Evolutionary conservation across 2,888 invertebrate genomes (phyloP).

Genomic region (Pycnomerus fuliginosus): DNA sequence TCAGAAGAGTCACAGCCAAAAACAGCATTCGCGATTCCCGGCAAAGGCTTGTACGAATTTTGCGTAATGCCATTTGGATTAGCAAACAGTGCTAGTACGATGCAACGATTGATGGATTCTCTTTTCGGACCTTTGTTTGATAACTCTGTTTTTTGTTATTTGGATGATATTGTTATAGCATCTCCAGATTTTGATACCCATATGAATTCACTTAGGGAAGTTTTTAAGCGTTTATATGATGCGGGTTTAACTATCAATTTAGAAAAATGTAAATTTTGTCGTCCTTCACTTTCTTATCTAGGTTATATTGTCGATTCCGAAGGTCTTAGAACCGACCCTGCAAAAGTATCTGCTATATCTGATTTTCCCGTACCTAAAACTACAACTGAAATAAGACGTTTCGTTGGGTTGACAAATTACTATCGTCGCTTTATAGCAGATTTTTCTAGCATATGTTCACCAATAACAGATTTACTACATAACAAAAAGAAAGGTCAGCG

Average conservation of each 20-base stretch:
- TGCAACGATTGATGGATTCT: slow-evolving; percentile 17
- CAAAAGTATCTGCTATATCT: neutral
- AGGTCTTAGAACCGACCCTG: too few relatives aligned
- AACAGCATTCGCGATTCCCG: slow-evolving; percentile 39
- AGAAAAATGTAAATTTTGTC: too few relatives aligned
- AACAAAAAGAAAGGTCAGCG: too few relatives aligned
- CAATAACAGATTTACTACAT: neutral
- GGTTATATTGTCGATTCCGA: too few relatives aligned
- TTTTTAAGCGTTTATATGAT: neutral
- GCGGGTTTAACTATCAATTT: too few relatives aligned
- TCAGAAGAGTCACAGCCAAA: slow-evolving; percentile 29
- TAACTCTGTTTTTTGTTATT: slow-evolving; percentile 21
- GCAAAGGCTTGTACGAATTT: slow-evolving; percentile 36
- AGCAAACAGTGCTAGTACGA: slow-evolving; percentile 7
- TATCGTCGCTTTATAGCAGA: neutral
- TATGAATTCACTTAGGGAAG: neutral
- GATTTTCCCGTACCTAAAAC: neutral
- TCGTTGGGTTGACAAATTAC: neutral
- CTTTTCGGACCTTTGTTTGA: slow-evolving; percentile 18
- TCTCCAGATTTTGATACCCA: slow-evolving; percentile 22
- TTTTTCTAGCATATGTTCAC: too few relatives aligned
- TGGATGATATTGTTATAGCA: slow-evolving; percentile 35
- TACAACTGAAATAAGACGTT: too few relatives aligned
- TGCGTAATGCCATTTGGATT: slow-evolving; percentile 22
- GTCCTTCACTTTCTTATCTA: too few relatives aligned